A percentile compares a stretch with the other conserved stretches of the same genome.
Evolutionary conservation across 1,140 invertebrate species (phyloP).

Genomic region (Procambarus clarkii): DNA sequence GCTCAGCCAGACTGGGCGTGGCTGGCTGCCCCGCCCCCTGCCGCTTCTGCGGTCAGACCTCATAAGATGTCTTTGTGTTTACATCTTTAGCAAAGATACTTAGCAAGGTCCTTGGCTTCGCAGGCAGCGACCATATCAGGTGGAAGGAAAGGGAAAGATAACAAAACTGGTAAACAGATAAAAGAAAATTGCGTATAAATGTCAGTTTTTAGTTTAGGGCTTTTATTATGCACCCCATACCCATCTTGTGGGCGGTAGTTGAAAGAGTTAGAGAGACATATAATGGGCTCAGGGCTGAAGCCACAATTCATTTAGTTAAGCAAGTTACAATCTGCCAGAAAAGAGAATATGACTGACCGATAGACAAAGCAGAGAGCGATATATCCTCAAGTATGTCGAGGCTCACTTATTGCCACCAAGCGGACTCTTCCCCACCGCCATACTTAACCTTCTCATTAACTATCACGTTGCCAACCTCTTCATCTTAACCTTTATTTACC

Average conservation of each 20-base stretch:
- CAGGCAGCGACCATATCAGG: too few relatives aligned
- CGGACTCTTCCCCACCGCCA: not conserved
- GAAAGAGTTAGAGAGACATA: too few relatives aligned
- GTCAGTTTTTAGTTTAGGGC: too few relatives aligned
- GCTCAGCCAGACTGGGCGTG: too few relatives aligned
- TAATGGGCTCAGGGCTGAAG: too few relatives aligned
- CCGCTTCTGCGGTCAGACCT: not conserved
- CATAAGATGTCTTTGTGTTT: not conserved
- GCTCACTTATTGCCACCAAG: not conserved
- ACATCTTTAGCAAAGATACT: not conserved
- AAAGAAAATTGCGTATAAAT: not conserved
- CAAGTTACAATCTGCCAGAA: too few relatives aligned
- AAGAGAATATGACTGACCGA: too few relatives aligned
- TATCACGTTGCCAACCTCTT: constrained; percentile 5
- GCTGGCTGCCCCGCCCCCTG: too few relatives aligned
- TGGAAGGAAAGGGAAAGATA: not conserved
- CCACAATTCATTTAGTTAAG: too few relatives aligned
- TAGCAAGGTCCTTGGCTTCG: not conserved
- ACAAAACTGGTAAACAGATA: not conserved
- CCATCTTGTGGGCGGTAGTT: too few relatives aligned
- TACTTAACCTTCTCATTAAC: not conserved
- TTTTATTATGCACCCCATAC: too few relatives aligned
- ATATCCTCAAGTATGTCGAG: not conserved
- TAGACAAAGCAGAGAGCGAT: not conserved
- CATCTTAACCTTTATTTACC: constrained; percentile 18